A percentile compares a stretch with the other conserved stretches of the same genome.
phyloP scores from a whole-genome alignment of 2,797 vertebrate genomes.

The Esox lucius region DNA sequence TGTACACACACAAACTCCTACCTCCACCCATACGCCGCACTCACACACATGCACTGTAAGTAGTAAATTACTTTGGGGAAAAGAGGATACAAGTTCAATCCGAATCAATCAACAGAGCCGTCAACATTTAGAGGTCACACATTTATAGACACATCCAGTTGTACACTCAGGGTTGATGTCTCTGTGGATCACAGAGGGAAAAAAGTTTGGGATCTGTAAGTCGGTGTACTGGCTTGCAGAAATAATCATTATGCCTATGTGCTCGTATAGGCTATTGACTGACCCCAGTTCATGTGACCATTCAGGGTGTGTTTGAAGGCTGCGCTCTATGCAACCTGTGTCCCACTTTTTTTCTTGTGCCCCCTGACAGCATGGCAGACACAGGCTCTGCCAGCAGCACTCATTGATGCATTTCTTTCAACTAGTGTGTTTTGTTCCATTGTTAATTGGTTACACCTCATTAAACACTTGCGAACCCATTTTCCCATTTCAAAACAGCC shows the following conservation, averaged over 20 bases:
- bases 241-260: slow-evolving; percentile 13
- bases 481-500: neutral
- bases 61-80: neutral
- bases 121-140: neutral
- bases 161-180: neutral
- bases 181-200: neutral
- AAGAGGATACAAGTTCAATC: neutral
- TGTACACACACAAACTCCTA: neutral
- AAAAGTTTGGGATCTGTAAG: neutral
- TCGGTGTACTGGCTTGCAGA: neutral
- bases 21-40: no score
- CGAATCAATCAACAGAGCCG: neutral
- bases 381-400: slow-evolving; percentile 55
- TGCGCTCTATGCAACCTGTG: neutral
- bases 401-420: slow-evolving; percentile 59
- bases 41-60: neutral
- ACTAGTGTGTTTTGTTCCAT: slow-evolving; percentile 48
- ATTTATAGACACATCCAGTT: neutral
- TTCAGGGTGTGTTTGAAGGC: neutral
- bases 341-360: neutral
- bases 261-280: neutral
- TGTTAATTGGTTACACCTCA: slow-evolving; percentile 57
- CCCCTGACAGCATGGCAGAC: slow-evolving; percentile 49
- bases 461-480: slow-evolving; percentile 23
- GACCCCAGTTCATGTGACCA: neutral